phyloP scores from a whole-genome alignment of 2,797 vertebrate species.

The Pipistrellus kuhlii region DNA sequence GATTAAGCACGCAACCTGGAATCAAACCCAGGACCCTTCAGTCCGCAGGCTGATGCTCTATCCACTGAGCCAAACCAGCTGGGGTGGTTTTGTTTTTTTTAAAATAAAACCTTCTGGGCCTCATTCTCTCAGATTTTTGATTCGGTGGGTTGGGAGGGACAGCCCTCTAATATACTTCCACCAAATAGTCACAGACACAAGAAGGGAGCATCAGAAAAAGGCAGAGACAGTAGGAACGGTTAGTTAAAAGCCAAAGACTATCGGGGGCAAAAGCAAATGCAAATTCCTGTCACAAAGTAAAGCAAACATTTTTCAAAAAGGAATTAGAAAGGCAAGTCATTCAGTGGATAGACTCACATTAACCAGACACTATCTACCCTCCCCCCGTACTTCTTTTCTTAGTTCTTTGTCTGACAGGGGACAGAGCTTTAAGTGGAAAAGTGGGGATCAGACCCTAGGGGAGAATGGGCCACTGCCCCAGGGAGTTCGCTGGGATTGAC shows the following conservation, averaged over 20 bases:
- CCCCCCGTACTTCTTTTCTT: background rate
- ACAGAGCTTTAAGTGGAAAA: background rate
- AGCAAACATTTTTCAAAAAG: background rate
- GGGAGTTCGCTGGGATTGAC: background rate
- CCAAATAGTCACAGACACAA: background rate
- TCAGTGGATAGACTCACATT: background rate
- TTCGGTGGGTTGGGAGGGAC: background rate
- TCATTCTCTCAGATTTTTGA: conserved; percentile 45
- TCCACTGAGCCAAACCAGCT: background rate
- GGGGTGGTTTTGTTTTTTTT: background rate
- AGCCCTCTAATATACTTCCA: background rate
- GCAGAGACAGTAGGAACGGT: background rate
- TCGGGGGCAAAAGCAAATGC: background rate
- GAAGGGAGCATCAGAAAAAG: background rate
- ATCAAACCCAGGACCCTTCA: background rate
- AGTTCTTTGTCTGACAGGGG: background rate
- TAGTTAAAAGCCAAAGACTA: conserved; percentile 16
- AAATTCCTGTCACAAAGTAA: conserved; percentile 17
- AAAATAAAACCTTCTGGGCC: background rate
- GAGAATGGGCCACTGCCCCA: background rate
- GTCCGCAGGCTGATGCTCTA: background rate
- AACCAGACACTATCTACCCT: background rate
- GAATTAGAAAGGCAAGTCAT: background rate
- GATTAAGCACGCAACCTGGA: too few species aligned
- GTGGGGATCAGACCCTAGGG: background rate